Conservation (phyloP, 2,797 vertebrate species). For the Psittacula echo region DNA sequence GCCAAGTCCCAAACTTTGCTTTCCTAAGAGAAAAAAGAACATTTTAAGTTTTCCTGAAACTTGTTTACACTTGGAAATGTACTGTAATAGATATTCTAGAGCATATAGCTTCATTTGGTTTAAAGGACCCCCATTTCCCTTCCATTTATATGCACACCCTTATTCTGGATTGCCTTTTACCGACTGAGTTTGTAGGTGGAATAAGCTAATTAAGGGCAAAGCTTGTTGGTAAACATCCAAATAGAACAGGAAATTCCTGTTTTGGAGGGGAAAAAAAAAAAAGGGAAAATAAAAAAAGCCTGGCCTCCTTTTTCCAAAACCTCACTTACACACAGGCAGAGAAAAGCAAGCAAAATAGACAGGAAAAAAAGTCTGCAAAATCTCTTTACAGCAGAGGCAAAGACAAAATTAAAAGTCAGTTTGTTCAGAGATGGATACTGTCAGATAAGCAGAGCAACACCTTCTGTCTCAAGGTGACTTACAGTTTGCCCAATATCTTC, state of each 20-base stretch:
- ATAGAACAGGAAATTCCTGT: constrained; percentile 23
- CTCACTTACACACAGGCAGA: background rate
- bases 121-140: background rate
- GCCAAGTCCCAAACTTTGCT: background rate
- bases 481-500: background rate
- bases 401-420: constrained; percentile 5
- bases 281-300: background rate
- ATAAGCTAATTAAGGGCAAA: constrained; percentile 37
- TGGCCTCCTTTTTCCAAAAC: background rate
- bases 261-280: rapidly evolving
- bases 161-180: constrained; percentile 17
- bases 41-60: background rate
- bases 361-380: background rate
- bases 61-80: background rate
- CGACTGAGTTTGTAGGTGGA: constrained; percentile 27
- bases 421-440: background rate
- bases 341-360: background rate
- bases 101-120: background rate
- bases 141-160: background rate
- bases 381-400: background rate
- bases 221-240: constrained; percentile 41
- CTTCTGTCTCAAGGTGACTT: constrained; percentile 30
- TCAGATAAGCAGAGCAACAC: background rate
- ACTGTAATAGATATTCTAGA: background rate
- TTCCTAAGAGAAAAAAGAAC: background rate